Percentiles rank a stretch among this genome's conserved stretches.
phyloP scores from a whole-genome alignment of 2,888 invertebrate genomes.

The Rhimphoctona megacephalus region DNA sequence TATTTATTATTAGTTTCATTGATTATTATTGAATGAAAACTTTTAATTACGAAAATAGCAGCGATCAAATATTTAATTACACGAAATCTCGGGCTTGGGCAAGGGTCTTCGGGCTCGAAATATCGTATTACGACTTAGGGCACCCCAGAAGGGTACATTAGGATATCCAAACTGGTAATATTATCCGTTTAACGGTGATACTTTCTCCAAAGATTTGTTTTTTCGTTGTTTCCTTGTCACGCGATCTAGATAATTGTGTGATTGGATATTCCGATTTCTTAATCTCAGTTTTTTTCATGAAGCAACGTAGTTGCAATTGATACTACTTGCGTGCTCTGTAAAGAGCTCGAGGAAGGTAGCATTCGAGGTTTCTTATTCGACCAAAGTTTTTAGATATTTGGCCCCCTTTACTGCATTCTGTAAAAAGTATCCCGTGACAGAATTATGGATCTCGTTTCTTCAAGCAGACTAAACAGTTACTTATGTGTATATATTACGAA shows the following conservation, averaged over 20 bases:
- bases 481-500: conserved; percentile 6
- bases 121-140: conserved; percentile 47
- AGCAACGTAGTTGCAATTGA: not conserved
- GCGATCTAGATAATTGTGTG: conserved; percentile 40
- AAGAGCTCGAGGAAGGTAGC: not conserved
- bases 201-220: conserved; percentile 8
- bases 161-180: conserved; percentile 44
- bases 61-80: conserved; percentile 1
- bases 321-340: not conserved
- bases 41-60: not conserved
- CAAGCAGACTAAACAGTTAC: conserved; percentile 14
- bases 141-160: not conserved
- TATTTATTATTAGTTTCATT: not conserved
- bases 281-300: not conserved
- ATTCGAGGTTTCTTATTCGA: conserved; percentile 21
- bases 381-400: conserved; percentile 30
- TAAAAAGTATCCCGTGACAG: conserved; percentile 41
- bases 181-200: conserved; percentile 30
- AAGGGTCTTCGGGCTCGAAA: conserved; percentile 17
- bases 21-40: not conserved
- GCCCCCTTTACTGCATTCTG: not conserved
- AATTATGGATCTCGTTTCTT: conserved; percentile 48
- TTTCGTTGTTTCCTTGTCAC: conserved; percentile 17
- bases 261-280: not conserved
- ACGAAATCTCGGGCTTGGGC: not conserved